phyloP scores from a whole-genome alignment of 2,797 vertebrate genomes.

The Cyclopterus lumpus region DNA sequence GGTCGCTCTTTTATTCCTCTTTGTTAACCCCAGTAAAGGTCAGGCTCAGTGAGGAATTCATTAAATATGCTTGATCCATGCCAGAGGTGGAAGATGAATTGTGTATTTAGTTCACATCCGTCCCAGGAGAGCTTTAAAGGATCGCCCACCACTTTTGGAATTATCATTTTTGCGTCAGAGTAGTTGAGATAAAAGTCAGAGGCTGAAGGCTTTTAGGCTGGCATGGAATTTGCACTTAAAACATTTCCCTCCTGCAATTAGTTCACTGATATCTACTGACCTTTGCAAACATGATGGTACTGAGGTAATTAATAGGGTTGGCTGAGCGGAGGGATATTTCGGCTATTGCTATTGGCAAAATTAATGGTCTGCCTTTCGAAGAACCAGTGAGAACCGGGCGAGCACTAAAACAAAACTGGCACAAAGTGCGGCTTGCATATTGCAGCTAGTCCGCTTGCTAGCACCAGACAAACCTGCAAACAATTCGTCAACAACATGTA shows the following conservation, averaged over 20 bases:
- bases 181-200: constrained; percentile 10
- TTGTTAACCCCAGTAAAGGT: constrained; percentile 30
- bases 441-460: no score
- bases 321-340: background rate
- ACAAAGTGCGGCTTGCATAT: no score
- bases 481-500: no score
- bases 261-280: constrained; percentile 16
- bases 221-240: background rate
- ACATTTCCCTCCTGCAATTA: constrained; percentile 1
- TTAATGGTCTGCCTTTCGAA: no score
- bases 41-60: constrained; percentile 17
- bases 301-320: background rate
- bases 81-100: constrained; percentile 29
- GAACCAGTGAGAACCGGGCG: no score
- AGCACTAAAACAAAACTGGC: no score
- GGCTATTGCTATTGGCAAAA: background rate
- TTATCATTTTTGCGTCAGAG: constrained; percentile 13
- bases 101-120: constrained; percentile 27
- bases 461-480: no score
- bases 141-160: constrained; percentile 11
- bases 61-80: constrained; percentile 32
- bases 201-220: background rate
- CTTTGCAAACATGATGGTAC: constrained; percentile 11
- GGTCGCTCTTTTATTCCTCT: background rate
- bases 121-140: constrained; percentile 22